Evolutionary conservation across 1,140 invertebrate genomes (phyloP).

Genomic region (Drosophila ironensis): DNA sequence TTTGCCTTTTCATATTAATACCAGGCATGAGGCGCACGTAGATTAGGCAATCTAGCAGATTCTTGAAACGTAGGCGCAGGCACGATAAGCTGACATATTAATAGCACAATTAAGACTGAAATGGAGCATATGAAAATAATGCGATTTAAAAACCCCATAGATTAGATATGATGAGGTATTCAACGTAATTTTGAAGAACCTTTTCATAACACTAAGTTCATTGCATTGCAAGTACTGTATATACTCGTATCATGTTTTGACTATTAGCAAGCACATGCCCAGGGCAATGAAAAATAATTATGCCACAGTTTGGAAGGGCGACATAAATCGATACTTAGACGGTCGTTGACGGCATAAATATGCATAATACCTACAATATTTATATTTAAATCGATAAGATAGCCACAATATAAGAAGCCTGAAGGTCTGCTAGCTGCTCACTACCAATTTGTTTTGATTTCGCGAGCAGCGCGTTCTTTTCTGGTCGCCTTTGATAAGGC

Average conservation of each 20-base stretch:
- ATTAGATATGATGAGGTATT: not conserved
- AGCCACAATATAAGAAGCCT: slow-evolving; percentile 15
- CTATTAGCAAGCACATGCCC: too few relatives aligned
- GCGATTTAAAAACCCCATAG: not conserved
- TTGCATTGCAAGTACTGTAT: too few relatives aligned
- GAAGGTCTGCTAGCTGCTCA: slow-evolving; percentile 33
- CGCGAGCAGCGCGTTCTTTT: not conserved
- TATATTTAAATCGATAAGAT: slow-evolving; percentile 64
- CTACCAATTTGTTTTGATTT: slow-evolving; percentile 36
- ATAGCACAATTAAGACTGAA: not conserved
- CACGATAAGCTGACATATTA: slow-evolving; percentile 20
- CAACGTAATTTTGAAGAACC: too few relatives aligned
- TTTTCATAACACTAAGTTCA: too few relatives aligned
- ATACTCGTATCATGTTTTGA: too few relatives aligned
- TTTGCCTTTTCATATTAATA: too few relatives aligned
- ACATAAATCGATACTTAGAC: slow-evolving; percentile 29
- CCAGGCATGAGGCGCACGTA: too few relatives aligned
- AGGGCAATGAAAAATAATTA: not conserved
- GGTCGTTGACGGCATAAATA: slow-evolving; percentile 49
- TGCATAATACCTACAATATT: slow-evolving; percentile 47
- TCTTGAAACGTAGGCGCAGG: slow-evolving; percentile 21
- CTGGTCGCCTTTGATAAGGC: slow-evolving; percentile 18
- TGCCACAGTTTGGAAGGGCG: slow-evolving; percentile 7
- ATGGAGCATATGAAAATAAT: not conserved
- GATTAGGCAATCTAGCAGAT: slow-evolving; percentile 23